Evolutionary conservation across 2,888 invertebrate species (phyloP).

Genomic region (Acronicta alni): DNA sequence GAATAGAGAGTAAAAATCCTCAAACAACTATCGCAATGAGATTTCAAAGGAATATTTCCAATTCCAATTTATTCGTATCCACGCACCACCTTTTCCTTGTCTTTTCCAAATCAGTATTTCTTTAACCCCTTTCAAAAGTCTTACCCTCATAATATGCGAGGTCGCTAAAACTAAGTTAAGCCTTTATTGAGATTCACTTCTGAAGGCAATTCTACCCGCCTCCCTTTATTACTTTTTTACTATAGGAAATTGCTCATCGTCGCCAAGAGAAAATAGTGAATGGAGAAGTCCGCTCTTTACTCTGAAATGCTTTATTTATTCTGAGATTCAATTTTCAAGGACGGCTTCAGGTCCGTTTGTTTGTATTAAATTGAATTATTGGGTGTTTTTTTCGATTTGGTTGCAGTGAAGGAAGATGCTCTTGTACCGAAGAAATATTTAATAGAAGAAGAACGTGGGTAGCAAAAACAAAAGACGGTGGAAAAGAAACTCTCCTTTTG

Average conservation of each 20-base stretch:
- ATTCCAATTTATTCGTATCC: slow-evolving; percentile 76
- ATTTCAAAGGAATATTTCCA: slow-evolving; percentile 62
- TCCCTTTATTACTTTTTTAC: slow-evolving; percentile 76
- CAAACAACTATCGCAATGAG: slow-evolving; percentile 53
- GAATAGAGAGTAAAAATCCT: slow-evolving; percentile 46
- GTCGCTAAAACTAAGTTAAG: slow-evolving; percentile 61
- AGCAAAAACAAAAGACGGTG: slow-evolving; percentile 12
- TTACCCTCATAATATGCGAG: slow-evolving; percentile 74
- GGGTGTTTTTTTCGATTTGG: slow-evolving; percentile 17
- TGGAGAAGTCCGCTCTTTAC: slow-evolving; percentile 51
- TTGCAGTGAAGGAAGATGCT: slow-evolving; percentile 16
- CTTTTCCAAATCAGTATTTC: slow-evolving; percentile 78
- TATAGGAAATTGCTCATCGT: slow-evolving; percentile 69
- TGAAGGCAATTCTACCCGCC: slow-evolving; percentile 70
- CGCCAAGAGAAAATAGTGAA: slow-evolving; percentile 62
- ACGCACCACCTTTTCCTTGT: slow-evolving; percentile 85
- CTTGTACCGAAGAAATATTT: slow-evolving; percentile 5
- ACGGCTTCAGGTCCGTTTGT: slow-evolving; percentile 8
- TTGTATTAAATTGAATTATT: slow-evolving; percentile 32
- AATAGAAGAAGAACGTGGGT: neutral
- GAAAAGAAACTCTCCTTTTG: no score
- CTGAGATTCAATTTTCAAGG: slow-evolving; percentile 39
- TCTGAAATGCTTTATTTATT: slow-evolving; percentile 42
- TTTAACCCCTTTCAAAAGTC: slow-evolving; percentile 85
- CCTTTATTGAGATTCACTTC: slow-evolving; percentile 80